Evolutionary conservation across 2,113 vertebrate species (phyloP).

Genomic region (Clinocottus analis): DNA sequence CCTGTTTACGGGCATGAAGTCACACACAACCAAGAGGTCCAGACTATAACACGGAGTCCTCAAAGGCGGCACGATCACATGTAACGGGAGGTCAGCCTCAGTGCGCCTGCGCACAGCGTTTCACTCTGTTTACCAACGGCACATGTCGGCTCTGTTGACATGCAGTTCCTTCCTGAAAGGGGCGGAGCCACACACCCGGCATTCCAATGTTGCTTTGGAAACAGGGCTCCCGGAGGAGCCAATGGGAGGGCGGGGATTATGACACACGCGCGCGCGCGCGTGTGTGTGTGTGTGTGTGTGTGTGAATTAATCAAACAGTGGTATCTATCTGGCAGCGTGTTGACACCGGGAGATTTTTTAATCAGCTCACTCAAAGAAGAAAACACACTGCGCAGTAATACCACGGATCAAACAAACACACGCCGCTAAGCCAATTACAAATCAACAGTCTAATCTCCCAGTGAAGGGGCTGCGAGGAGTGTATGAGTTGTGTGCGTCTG

Average conservation of each 20-base stretch:
- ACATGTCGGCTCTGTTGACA: conserved; percentile 78
- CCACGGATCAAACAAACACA: conserved; percentile 62
- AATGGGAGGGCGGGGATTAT: conserved; percentile 72
- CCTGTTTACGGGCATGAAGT: neutral
- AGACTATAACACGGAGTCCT: neutral
- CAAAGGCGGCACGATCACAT: conserved; percentile 46
- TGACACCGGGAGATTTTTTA: conserved; percentile 59
- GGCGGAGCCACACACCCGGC: conserved; percentile 62
- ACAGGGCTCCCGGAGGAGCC: conserved; percentile 67
- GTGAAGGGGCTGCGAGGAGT: conserved; percentile 20
- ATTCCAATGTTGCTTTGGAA: conserved; percentile 81
- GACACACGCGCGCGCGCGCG: conserved; percentile 50
- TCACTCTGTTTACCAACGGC: conserved; percentile 66
- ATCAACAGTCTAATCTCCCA: conserved; percentile 53
- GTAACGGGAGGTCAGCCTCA: conserved; percentile 40
- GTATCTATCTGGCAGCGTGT: conserved; percentile 53
- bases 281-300: conserved; percentile 49
- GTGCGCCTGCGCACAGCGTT: conserved; percentile 16
- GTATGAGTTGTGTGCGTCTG: neutral
- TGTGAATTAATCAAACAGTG: conserved; percentile 70
- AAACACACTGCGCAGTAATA: conserved; percentile 60
- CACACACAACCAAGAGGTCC: conserved; percentile 12
- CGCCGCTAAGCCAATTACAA: conserved; percentile 64
- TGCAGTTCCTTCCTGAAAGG: conserved; percentile 71
- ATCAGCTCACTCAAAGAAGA: conserved; percentile 73